These are phyloP conservation scores for Presbytis comata DNA, from an alignment of 2,797 vertebrate species.

Conservation along the genomic window DNA sequence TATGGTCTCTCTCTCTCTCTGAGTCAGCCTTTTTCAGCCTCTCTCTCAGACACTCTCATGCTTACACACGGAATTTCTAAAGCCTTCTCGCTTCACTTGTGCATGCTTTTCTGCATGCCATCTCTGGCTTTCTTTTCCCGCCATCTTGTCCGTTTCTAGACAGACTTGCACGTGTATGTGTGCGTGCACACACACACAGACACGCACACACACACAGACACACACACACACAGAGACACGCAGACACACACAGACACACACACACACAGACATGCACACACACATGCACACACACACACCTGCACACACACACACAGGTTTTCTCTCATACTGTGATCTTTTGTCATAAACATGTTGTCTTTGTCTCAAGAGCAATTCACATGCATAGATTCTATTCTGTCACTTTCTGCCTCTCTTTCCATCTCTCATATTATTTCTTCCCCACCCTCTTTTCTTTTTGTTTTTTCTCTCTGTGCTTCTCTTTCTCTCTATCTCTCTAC, in stretches of 20 bases:
- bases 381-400: not conserved
- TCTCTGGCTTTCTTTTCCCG: not conserved
- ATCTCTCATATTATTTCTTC: not conserved
- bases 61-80: not conserved
- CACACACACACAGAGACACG: no score
- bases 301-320: rapidly evolving
- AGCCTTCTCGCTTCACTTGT: not conserved
- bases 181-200: rapidly evolving
- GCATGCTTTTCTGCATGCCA: not conserved
- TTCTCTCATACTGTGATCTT: not conserved
- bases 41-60: not conserved
- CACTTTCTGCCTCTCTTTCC: not conserved
- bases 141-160: not conserved
- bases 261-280: no score
- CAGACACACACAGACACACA: rapidly evolving
- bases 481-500: not conserved
- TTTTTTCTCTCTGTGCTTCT: not conserved
- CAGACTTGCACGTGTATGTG: not conserved
- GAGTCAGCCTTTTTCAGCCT: not conserved
- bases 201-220: rapidly evolving
- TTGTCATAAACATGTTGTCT: not conserved
- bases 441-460: not conserved
- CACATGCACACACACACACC: no score
- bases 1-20: not conserved
- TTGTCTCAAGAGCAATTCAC: not conserved